Evolutionary conservation across 2,888 invertebrate genomes (phyloP), one percentile per base, ranked within the genome.

Genomic region (Coenonympha arcania): DNA sequence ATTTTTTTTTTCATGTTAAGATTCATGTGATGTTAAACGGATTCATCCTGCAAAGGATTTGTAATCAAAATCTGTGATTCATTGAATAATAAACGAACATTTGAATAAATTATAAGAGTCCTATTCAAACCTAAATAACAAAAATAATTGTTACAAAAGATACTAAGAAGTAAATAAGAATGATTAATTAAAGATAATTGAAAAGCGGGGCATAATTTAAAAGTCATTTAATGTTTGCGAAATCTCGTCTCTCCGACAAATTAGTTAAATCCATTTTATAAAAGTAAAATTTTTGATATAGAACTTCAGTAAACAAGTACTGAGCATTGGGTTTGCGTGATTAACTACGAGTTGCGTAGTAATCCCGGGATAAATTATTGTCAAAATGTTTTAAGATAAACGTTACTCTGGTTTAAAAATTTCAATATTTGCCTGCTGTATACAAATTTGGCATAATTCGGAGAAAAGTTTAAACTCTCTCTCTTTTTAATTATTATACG

Each of bases 101-200:
- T 40, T 48, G 31, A 15, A 48, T 16, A 19, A 11, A 33, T 44
- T 18, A 9, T 34, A 9, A 46, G 15, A 45, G 20, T 34, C 19
- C 19, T 20, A 13, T 45, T 44, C 6, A 42, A 48, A 45, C 18
- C 15, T 48, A 48, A 54, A 54, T 41, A 45, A 26, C 41, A n/a
- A 48, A 48, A 44, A 52, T 45, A 48, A 44, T 48, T 52, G 20
- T 48, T 52, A 47, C 28, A 22, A 44, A 54, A 48, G 15, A 26
- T 51, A 54, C 51, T 54, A 52, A 43, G 42, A 52, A 69, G 68
- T 64, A 71, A 76, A 73, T 66, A 62, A 60, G 50, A 64, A 64
- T 73, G 69, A 73, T 73, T 75, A 74, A 76, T 74, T 72, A 71
- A 72, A 66, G 73, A 68, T 63, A 73, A 76, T 76, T 78, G 71